phyloP scores from a whole-genome alignment of 2,113 vertebrate genomes.

The Pampusana beccarii region DNA sequence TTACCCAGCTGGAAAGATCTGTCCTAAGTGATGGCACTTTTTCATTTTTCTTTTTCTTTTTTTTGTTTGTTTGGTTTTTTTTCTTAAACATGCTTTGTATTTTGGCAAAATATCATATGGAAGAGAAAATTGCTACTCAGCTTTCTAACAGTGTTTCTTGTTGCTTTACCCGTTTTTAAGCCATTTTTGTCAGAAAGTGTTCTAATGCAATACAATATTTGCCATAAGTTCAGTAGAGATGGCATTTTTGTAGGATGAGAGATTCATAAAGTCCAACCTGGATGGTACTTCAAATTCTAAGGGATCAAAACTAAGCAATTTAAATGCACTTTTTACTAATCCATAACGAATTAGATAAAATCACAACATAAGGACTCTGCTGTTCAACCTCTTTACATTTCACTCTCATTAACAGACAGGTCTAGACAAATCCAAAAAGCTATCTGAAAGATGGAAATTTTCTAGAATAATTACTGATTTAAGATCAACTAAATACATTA shows the following conservation, averaged over 20 bases:
- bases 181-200: background rate
- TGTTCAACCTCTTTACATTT: background rate
- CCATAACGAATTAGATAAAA: background rate
- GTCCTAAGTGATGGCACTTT: background rate
- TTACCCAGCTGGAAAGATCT: background rate
- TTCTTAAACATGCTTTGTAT: background rate
- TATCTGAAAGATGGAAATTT: background rate
- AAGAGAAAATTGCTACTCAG: background rate
- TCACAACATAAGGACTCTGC: background rate
- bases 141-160: background rate
- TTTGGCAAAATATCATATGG: background rate
- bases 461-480: background rate
- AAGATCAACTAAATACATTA: background rate
- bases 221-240: background rate
- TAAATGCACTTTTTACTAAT: background rate
- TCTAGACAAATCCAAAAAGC: background rate
- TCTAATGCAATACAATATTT: background rate
- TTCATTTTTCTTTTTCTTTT: background rate
- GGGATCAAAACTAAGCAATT: background rate
- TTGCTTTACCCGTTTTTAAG: background rate
- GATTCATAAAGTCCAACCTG: fast-evolving
- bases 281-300: background rate
- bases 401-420: background rate
- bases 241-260: background rate
- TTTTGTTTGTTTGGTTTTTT: background rate